Percentiles rank a stretch among this genome's conserved stretches.
These are phyloP conservation scores for Tragelaphus oryx DNA, from an alignment of 2,797 vertebrate genomes.

Conservation along the genomic window DNA sequence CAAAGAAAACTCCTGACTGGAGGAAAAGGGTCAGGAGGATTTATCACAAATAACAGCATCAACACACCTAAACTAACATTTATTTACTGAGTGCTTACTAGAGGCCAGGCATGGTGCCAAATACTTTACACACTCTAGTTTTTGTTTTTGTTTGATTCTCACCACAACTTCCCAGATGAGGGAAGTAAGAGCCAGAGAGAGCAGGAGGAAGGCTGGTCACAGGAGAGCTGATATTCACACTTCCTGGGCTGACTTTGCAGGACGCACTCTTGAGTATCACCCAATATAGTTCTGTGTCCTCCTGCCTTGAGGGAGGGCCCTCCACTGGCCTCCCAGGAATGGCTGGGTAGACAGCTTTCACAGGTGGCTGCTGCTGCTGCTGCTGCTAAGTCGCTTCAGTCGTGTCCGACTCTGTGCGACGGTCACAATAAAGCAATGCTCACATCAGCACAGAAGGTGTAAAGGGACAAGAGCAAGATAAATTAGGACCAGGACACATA, in stretches of 20 bases:
- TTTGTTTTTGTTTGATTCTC: background rate
- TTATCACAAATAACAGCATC: background rate
- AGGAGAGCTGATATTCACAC: background rate
- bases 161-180: background rate
- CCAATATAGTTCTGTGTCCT: background rate
- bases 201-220: background rate
- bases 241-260: background rate
- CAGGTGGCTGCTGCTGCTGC: too few relatives aligned
- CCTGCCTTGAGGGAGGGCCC: background rate
- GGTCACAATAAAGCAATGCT: background rate
- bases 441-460: background rate
- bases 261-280: background rate
- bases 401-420: too few relatives aligned
- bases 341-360: background rate
- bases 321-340: background rate
- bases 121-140: background rate
- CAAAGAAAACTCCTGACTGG: slow-evolving; percentile 1
- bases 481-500: background rate
- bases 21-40: background rate
- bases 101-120: background rate
- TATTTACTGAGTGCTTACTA: background rate
- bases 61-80: background rate
- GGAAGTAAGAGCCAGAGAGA: background rate
- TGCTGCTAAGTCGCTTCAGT: too few relatives aligned
- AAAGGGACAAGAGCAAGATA: background rate